Base-by-base conservation (phyloP, 37 sponge, comb jelly and placozoan genomes). In the Theonella swinhoei region DNA sequence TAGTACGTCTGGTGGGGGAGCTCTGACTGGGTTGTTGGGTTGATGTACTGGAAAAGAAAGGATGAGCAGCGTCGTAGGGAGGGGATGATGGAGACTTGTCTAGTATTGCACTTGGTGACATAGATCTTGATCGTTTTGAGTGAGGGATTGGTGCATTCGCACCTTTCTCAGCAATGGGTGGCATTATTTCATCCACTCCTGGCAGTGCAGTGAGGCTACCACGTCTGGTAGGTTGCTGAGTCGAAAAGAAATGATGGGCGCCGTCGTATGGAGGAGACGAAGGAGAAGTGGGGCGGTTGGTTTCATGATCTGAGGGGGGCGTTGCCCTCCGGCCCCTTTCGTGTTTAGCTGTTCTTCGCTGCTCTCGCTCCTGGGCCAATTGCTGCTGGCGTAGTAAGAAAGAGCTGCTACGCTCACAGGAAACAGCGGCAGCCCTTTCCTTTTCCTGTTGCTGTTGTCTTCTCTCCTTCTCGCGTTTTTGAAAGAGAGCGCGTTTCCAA, bases 401-500 rank as follows among this genome's bases (percentile, higher is more conserved):
- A 1, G 54, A 43, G 41, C 39, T 37, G n/a, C 22, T 38, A 0
- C 42, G 74, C n/a, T 42, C 81, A 39, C 67, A 33, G 7, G 70
- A 8, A 28, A 5, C 64, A 54, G 70, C 64, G n/a, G 62, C 19
- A 11, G 75, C 59, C 25, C 65, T 42, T 19, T 26, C 68, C 58
- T 70, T 30, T 26, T 81, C 35, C 3, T 36, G 54, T 47, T 47
- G 54, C n/a, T n/a, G n/a, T 14, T 47, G 54, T 14, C 7, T 8
- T 42, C 74, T 88, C 70, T 74, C 68, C 71, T 42, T 40, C 61
- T 84, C 68, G 1, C 76, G 76, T 28, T 66, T 38, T 36, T 62
- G 33, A 3, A 90, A 42, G 3, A 90, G 42, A 23, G 87, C 87
- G 26, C 87, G 63, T 75, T 85, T 85, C 91, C 91, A 90, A 0